These are phyloP conservation scores for Hafferia zeledoni DNA, from an alignment of 2,797 vertebrate genomes.

Conservation along the genomic window DNA sequence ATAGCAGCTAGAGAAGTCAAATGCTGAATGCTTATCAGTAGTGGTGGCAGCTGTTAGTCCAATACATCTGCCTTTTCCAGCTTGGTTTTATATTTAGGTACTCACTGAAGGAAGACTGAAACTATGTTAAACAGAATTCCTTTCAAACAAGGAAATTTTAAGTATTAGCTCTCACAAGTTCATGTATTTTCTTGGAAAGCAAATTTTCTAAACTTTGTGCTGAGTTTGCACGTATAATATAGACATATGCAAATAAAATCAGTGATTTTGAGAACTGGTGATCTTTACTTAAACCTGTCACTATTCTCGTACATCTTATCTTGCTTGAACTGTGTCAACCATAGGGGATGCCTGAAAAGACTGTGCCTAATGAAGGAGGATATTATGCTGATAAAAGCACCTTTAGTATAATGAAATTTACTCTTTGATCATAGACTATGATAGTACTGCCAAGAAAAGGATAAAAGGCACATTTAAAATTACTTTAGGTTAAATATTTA, in stretches of 20 bases:
- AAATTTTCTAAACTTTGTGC: background rate
- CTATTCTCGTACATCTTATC: background rate
- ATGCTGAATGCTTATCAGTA: conserved; percentile 16
- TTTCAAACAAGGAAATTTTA: background rate
- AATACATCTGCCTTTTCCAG: conserved; percentile 26
- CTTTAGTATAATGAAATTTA: background rate
- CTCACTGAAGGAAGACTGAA: background rate
- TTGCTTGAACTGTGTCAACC: background rate
- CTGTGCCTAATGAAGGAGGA: background rate
- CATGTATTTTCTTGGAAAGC: background rate
- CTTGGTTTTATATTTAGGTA: conserved; percentile 3
- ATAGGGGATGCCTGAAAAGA: background rate
- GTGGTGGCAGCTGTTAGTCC: background rate
- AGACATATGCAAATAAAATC: background rate
- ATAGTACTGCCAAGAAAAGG: background rate
- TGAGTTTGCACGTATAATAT: background rate
- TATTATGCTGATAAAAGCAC: background rate
- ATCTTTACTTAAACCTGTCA: background rate
- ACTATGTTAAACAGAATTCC: background rate
- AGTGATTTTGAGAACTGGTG: background rate
- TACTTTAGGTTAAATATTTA: conserved; percentile 24
- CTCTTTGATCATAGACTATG: conserved; percentile 4
- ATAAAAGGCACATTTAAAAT: conserved; percentile 25
- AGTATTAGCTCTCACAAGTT: background rate
- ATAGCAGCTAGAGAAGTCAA: conserved; percentile 11